These are phyloP conservation scores for Glyptemys insculpta DNA, from an alignment of 2,797 vertebrate genomes.

Conservation along the genomic window DNA sequence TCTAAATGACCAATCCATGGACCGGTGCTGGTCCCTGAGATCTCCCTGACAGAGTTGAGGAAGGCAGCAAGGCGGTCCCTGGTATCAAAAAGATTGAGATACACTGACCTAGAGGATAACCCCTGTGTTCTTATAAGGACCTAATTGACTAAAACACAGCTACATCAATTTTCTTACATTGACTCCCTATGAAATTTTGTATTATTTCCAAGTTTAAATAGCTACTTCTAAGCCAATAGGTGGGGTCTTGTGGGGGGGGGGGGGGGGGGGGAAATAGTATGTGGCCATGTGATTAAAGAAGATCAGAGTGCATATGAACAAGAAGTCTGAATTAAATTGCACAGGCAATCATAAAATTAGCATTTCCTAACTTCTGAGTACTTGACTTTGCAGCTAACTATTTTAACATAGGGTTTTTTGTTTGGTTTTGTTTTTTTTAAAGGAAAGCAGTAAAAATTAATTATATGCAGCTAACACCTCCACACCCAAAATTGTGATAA, in stretches of 20 bases:
- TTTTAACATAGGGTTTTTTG: not conserved
- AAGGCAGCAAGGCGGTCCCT: too few relatives aligned
- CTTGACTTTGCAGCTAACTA: not conserved
- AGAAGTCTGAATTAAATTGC: not conserved
- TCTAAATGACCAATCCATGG: too few relatives aligned
- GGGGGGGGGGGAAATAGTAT: not conserved
- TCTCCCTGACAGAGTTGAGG: too few relatives aligned
- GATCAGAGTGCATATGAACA: accelerated
- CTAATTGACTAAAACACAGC: not conserved
- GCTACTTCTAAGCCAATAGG: not conserved
- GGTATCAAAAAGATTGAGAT: too few relatives aligned
- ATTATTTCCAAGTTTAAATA: not conserved
- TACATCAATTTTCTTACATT: not conserved
- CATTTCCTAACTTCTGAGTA: not conserved
- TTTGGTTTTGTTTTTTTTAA: not conserved
- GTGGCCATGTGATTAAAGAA: not conserved
- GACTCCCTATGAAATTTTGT: not conserved
- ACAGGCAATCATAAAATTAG: accelerated
- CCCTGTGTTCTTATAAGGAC: not conserved
- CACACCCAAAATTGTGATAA: not conserved
- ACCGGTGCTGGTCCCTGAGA: too few relatives aligned
- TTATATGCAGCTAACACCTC: not conserved
- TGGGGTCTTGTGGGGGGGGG: not conserved
- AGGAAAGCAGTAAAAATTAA: not conserved
- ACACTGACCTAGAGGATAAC: too few relatives aligned